Evolutionary conservation across 2,888 invertebrate genomes (phyloP), one percentile per base, ranked within the genome.

Genomic region (Autographa gamma): DNA sequence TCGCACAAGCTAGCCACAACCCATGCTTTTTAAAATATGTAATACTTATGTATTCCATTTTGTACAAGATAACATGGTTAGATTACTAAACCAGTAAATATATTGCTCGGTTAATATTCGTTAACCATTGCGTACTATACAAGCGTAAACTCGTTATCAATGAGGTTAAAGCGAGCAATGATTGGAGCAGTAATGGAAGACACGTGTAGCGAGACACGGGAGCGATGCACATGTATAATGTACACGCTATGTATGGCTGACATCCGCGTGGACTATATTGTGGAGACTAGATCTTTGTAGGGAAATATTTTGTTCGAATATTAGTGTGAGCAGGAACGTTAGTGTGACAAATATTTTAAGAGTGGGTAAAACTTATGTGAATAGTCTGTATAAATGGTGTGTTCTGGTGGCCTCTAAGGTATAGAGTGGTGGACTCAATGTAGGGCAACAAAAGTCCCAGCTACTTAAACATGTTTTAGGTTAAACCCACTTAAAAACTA

Each of bases 131-230:
- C 48, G 6, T 48, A 16, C 48, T 0, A 7, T 48, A 48, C n/a
- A 43, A n/a, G 43, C n/a, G 16, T 7, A 48, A 48, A n/a, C n/a
- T 16, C n/a, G n/a, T 48, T n/a, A n/a, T 48, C 48, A n/a, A 48
- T 48, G 7, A n/a, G n/a, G 48, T 48, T 48, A 48, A n/a, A 48
- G n/a, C 48, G 48, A 48, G 48, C 48, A 48, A 48, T 48, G 48
- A 48, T 48, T 48, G 48, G 48, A 16, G 1, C 48, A n/a, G n/a
- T 48, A 48, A 48, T 48, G 48, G n/a, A 48, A 48, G 6, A 48
- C n/a, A n/a, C 48, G 48, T 48, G 48, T 48, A 48, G 43, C 43
- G 14, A 16, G 48, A n/a, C n/a, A 48, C 7, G 48, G n/a, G 48
- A 48, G 48, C 48, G 11, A 54, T 19, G 19, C 19, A 19, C 19